Evolutionary conservation across 2,113 vertebrate genomes (phyloP).

Genomic region (Cervus canadensis): DNA sequence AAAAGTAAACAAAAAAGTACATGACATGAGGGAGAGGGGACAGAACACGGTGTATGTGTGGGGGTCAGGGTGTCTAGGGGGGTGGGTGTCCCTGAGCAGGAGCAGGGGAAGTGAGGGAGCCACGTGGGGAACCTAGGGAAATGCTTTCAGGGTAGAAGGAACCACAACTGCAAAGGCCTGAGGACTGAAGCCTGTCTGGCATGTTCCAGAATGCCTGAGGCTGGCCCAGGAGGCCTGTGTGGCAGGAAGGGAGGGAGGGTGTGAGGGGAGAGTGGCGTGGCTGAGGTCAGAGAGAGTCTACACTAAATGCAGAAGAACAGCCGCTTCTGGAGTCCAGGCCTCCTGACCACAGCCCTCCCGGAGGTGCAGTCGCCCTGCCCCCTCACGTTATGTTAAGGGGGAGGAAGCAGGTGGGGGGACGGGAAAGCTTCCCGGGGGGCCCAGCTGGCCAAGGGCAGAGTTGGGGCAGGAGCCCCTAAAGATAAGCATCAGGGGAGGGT

Average conservation of each 20-base stretch:
- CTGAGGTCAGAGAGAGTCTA: neutral
- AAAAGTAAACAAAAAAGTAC: neutral
- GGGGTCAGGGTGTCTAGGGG: neutral
- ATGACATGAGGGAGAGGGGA: neutral
- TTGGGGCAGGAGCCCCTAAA: neutral
- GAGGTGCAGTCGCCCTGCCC: fast-evolving
- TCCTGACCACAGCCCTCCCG: neutral
- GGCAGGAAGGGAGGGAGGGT: neutral
- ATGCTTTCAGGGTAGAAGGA: neutral
- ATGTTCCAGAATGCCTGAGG: neutral
- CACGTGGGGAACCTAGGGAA: fast-evolving
- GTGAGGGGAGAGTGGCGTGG: neutral
- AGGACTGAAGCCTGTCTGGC: neutral
- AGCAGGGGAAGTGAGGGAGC: neutral
- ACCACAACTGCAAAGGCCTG: neutral
- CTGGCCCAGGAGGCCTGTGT: neutral
- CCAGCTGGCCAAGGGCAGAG: neutral
- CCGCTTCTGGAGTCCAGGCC: neutral
- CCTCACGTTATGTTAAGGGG: fast-evolving
- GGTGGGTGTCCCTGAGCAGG: too few relatives aligned
- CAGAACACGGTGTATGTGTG: neutral
- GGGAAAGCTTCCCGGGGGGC: neutral
- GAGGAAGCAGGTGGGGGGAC: neutral
- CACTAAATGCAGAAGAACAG: neutral
- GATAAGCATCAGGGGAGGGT: neutral